A percentile compares a stretch with the other conserved stretches of the same genome.
These are phyloP conservation scores for Bombus waltoni DNA, from an alignment of 1,140 invertebrate genomes.

Conservation along the genomic window DNA sequence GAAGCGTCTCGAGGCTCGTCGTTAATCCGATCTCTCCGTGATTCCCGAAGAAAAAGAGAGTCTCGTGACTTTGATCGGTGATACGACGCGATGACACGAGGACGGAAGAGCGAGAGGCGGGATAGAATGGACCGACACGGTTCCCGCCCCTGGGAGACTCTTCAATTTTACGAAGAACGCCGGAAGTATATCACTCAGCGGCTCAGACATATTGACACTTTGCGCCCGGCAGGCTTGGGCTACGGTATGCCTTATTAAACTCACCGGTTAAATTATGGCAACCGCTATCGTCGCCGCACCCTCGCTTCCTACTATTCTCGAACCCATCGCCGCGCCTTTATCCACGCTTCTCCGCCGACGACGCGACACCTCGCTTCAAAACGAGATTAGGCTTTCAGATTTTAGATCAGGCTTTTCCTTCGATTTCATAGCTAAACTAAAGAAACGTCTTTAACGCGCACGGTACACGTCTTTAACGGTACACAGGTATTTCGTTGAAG, in stretches of 20 bases:
- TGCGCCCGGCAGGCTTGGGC: conserved; percentile 71
- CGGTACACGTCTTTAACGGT: too few species aligned
- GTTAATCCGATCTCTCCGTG: conserved; percentile 50
- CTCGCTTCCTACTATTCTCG: conserved; percentile 7
- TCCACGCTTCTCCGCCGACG: neutral
- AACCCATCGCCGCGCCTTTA: conserved; percentile 24
- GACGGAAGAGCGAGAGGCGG: neutral
- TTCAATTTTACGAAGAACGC: conserved; percentile 76
- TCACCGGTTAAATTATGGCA: conserved; percentile 77
- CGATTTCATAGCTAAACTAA: neutral
- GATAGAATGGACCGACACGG: conserved; percentile 42
- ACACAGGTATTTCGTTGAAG: too few species aligned
- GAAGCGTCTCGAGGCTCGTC: conserved; percentile 37
- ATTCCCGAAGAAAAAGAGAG: neutral
- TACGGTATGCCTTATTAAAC: conserved; percentile 79
- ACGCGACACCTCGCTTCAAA: neutral
- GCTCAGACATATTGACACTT: conserved; percentile 79
- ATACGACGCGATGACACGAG: conserved; percentile 40
- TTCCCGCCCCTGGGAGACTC: conserved; percentile 65
- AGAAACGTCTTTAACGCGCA: too few species aligned
- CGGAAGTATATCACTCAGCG: conserved; percentile 79
- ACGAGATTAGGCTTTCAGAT: too few species aligned
- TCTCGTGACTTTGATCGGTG: conserved; percentile 61
- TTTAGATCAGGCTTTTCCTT: neutral
- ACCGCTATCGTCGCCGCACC: conserved; percentile 63